Conservation (phyloP, 1,140 invertebrate genomes). For the Ridgeia piscesae region DNA sequence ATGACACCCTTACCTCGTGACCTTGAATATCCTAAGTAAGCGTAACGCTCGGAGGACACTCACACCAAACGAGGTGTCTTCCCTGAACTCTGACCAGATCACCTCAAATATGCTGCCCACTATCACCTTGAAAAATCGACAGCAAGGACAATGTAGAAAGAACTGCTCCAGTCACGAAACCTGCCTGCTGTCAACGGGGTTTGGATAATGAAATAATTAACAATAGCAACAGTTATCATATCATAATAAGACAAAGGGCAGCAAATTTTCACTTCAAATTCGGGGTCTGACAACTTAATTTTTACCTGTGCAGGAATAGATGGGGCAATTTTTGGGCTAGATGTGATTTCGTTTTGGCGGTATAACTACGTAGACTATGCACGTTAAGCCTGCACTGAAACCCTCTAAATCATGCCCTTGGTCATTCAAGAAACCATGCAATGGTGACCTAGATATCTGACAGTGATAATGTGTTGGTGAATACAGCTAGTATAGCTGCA, state of each 20-base stretch:
- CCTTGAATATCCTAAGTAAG: conserved; percentile 98
- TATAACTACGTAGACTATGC: neutral
- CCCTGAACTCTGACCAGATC: conserved; percentile 94
- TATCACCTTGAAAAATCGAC: conserved; percentile 66
- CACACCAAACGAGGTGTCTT: conserved; percentile 93
- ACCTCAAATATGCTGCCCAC: conserved; percentile 99
- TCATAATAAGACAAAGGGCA: neutral
- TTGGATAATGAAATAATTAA: neutral
- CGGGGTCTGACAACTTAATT: neutral
- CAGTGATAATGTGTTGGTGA: neutral
- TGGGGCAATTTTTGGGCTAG: neutral
- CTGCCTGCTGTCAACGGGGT: neutral
- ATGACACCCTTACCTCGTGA: conserved; percentile 65
- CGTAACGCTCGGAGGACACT: conserved; percentile 97
- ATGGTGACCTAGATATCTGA: neutral
- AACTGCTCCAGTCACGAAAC: neutral
- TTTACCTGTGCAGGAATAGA: neutral
- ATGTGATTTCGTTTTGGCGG: neutral
- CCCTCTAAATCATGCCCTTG: neutral
- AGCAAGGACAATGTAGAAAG: conserved; percentile 8
- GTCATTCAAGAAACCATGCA: conserved; percentile 5
- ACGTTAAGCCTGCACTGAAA: neutral
- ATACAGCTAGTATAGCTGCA: neutral
- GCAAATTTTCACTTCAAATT: conserved; percentile 2
- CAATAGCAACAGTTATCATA: neutral